phyloP scores from a whole-genome alignment of 1,140 invertebrate species.

The Diorhabda elongata region DNA sequence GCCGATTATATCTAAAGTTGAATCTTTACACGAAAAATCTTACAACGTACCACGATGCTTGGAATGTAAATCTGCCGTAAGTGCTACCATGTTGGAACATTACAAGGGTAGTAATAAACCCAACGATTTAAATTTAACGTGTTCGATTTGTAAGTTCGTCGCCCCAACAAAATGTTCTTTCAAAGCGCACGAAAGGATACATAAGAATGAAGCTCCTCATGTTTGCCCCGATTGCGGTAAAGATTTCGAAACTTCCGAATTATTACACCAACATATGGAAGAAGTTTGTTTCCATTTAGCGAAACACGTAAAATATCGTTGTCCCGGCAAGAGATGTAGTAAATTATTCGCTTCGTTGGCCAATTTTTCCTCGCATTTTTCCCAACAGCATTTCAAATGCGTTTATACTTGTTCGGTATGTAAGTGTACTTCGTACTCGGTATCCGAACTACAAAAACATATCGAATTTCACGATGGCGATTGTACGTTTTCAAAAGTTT shows the following conservation, averaged over 20 bases:
- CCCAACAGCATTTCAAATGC: not conserved
- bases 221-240: conserved; percentile 54
- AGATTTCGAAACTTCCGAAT: conserved; percentile 40
- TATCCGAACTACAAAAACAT: not conserved
- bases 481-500: conserved; percentile 26
- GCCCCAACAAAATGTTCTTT: conserved; percentile 49
- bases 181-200: conserved; percentile 49
- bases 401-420: not conserved
- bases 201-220: conserved; percentile 47
- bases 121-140: conserved; percentile 26
- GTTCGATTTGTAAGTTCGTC: conserved; percentile 48
- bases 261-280: conserved; percentile 50
- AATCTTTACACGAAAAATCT: conserved; percentile 27
- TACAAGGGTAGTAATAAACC: conserved; percentile 33
- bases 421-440: not conserved
- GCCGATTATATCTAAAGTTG: conserved; percentile 38
- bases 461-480: conserved; percentile 1
- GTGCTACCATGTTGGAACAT: conserved; percentile 25
- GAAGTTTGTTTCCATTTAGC: conserved; percentile 51
- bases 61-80: conserved; percentile 28
- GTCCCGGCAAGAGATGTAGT: conserved; percentile 45
- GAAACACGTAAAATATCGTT: conserved; percentile 48
- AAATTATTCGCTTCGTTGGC: conserved; percentile 46
- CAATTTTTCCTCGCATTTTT: conserved; percentile 48
- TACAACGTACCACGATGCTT: conserved; percentile 22